A percentile compares a stretch with the other conserved stretches of the same genome.
These are phyloP conservation scores for Triplophysa yarkandensis DNA, from an alignment of 2,797 vertebrate genomes.

Conservation along the genomic window DNA sequence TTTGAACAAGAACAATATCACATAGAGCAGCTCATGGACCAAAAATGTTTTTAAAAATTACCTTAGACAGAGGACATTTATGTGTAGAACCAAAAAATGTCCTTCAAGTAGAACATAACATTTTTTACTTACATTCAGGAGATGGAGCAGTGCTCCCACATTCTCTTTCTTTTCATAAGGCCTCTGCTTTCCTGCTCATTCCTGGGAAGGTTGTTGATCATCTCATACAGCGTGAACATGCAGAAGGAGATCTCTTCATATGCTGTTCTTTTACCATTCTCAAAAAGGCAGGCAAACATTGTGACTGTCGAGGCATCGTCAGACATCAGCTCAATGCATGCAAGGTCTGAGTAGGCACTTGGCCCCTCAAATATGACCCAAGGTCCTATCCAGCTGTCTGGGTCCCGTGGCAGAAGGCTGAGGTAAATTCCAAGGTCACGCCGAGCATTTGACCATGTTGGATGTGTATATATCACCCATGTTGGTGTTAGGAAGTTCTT, in stretches of 20 bases:
- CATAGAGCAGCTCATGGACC: no score
- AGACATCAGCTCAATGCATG: constrained; percentile 77
- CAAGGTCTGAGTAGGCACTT: constrained; percentile 93
- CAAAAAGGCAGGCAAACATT: constrained; percentile 88
- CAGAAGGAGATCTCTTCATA: constrained; percentile 93
- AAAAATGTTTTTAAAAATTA: no score
- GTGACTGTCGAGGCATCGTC: constrained; percentile 62
- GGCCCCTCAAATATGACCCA: constrained; percentile 94
- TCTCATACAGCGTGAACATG: constrained; percentile 86
- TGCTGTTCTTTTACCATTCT: constrained; percentile 81
- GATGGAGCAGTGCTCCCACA: constrained; percentile 39
- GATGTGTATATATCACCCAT: constrained; percentile 92
- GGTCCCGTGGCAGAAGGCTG: constrained; percentile 85
- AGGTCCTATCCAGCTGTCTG: constrained; percentile 87
- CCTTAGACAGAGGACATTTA: no score
- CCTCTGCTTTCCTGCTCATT: neutral
- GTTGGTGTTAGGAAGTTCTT: constrained; percentile 79
- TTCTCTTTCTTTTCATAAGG: constrained; percentile 22
- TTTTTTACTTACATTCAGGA: constrained; percentile 9
- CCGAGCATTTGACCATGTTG: constrained; percentile 78
- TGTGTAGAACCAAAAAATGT: no score
- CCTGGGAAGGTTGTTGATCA: constrained; percentile 83
- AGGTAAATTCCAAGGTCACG: constrained; percentile 86
- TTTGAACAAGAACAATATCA: no score
- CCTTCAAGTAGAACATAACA: no score